Evolutionary conservation across 1,140 invertebrate genomes (phyloP), one percentile per base, ranked within the genome.

Genomic region (Marisa cornuarietis): DNA sequence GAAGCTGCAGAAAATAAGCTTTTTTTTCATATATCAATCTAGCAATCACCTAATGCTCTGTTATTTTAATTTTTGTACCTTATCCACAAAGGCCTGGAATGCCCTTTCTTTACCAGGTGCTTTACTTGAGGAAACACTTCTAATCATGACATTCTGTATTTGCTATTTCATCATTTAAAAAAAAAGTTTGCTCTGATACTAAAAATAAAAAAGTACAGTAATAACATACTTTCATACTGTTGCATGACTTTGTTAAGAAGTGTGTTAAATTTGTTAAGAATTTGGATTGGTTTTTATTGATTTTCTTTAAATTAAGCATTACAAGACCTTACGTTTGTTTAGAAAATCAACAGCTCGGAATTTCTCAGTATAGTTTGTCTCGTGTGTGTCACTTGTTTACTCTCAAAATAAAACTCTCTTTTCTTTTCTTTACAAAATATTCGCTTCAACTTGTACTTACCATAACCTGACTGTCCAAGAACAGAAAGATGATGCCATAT

Each of bases 401-500:
- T 22, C 24, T 65, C 24, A 65, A 71, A 58, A 31, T 22, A 18
- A 62, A 26, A 16, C 0, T 66, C 22, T 58, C 3, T 22, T 52
- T n/a, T n/a, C 16, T 31, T 51, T 14, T 74, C 42, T 52, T 31
- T 31, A 49, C 16, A 74, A n/a, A 66, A 62, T 49, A 31, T 18
- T 52, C 9, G 65, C 9, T 49, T 11, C 58, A 4, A 6, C 31
- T 42, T 13, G 69, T 31, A 81, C 87, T 83, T 83, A 88, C 88
- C 84, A 89, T 74, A n/a, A 73, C 79, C 42, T 85, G 78, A 63
- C 85, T 87, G 51, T 89, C 83, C 26, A 88, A 76, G 72, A 89
- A 88, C 76, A 79, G 84, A 74, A 89, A 89, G 24, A 89, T 75
- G 0, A 88, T 79, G 8, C 83, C 83, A 79, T 88, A 88, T 26